Evolutionary conservation across 2,113 vertebrate species (phyloP), one percentile per base, ranked within the genome.

Genomic region (Gallinago jamesoni): DNA sequence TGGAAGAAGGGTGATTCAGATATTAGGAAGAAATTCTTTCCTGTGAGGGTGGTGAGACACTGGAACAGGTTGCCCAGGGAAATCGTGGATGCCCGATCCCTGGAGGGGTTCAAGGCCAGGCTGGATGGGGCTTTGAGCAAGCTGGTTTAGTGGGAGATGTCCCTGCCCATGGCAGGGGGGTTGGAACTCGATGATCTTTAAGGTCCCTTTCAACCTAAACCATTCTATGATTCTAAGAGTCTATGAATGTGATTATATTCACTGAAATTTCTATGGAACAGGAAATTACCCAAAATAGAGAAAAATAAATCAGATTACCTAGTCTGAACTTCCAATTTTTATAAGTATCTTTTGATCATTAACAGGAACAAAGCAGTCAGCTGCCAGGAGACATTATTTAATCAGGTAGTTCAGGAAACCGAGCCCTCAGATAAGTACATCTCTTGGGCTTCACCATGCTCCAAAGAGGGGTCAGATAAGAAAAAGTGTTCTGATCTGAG

Each of bases 131-230:
- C 20, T 57, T n/a, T 4, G 56, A 57, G 20, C 56, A 22, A 4
- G 31, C 31, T n/a, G 56, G 31, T 9, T 20, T 57, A 1, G 56
- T 57, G 56, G 31, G 12, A 74, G n/a, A 0, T 59, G 22, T n/a
- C 33, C 25, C 14, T 31, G n/a, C 3, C 10, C 4, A 2, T n/a
- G 50, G 12, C 23, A 78, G 20, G 1, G 6, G 14, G 0, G 0
- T 21, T 59, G 7, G n/a, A 39, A 31, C 2, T 4, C 6, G 3
- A 5, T 50, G 39, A 19, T 9, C 3, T 57, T 88, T 33, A 37
- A 43, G 10, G 43, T 53, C 5, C 3, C 5, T 21, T 91, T 41
- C 25, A 35, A 39, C 4, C 5, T 6, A 53, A 81, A 27, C 4
- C 6, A 21, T 37, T 76, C 41, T n/a, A 15, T 41, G 45, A 47